phyloP scores from a whole-genome alignment of 2,888 invertebrate genomes.

The Tachystola acroxantha region DNA sequence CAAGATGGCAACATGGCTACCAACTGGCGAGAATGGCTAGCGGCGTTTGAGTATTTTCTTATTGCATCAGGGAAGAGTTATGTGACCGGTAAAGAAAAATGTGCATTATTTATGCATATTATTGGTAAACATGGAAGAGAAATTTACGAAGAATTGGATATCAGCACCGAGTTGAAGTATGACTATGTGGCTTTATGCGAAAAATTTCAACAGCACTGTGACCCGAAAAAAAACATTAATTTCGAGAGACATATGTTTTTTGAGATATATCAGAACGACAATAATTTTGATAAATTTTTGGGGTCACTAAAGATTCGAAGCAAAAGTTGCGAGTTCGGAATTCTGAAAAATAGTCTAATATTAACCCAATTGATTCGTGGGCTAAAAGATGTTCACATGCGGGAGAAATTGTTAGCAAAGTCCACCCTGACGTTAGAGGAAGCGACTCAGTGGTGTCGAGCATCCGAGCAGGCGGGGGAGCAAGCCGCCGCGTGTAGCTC shows the following conservation, averaged over 20 bases:
- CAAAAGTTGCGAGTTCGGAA: slow-evolving; percentile 15
- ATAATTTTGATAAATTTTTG: slow-evolving; percentile 13
- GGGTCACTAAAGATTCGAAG: slow-evolving; percentile 13
- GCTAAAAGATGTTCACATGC: slow-evolving; percentile 11
- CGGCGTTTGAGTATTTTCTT: slow-evolving; percentile 14
- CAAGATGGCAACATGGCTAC: slow-evolving; percentile 1
- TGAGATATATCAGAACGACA: slow-evolving; percentile 12
- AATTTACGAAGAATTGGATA: slow-evolving; percentile 13
- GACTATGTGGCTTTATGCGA: slow-evolving; percentile 5
- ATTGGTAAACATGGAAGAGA: slow-evolving; percentile 16
- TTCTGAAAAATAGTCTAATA: slow-evolving; percentile 13
- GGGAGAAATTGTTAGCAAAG: slow-evolving; percentile 8
- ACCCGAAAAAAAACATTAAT: slow-evolving; percentile 13
- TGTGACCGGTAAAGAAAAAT: slow-evolving; percentile 3
- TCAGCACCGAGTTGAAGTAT: slow-evolving; percentile 1
- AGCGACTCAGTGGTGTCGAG: slow-evolving; percentile 10
- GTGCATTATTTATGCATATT: slow-evolving; percentile 17
- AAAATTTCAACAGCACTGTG: slow-evolving; percentile 8
- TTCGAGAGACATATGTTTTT: slow-evolving; percentile 15
- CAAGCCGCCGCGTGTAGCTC: slow-evolving; percentile 1
- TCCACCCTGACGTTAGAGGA: slow-evolving; percentile 6
- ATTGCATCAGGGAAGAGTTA: slow-evolving; percentile 6
- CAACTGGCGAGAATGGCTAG: slow-evolving; percentile 15
- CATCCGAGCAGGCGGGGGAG: slow-evolving; percentile 8
- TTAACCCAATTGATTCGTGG: slow-evolving; percentile 18